Evolutionary conservation across 2,888 invertebrate genomes (phyloP).

Genomic region (Himalopsyche kuldschensis): DNA sequence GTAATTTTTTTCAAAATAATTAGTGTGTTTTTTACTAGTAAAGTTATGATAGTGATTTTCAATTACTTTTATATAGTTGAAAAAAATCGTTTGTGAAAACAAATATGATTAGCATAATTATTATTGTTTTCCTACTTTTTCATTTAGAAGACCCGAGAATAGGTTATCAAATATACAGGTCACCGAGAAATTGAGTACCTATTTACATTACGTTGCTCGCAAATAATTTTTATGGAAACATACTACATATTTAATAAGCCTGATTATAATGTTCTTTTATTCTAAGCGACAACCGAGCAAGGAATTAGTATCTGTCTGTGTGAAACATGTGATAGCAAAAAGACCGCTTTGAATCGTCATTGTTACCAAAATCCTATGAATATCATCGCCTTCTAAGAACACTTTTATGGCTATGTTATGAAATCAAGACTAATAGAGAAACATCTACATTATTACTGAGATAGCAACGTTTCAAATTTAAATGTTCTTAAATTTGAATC

Average conservation of each 20-base stretch:
- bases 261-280: background rate
- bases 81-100: background rate
- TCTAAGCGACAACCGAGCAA: background rate
- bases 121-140: background rate
- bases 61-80: background rate
- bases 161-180: background rate
- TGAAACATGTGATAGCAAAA: background rate
- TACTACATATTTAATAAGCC: background rate
- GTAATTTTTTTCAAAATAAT: too few species aligned
- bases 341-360: background rate
- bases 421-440: too few species aligned
- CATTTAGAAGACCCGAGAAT: background rate
- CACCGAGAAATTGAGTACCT: background rate
- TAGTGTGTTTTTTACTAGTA: too few species aligned
- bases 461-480: too few species aligned
- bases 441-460: too few species aligned
- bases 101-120: background rate
- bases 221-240: background rate
- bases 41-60: background rate
- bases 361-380: background rate
- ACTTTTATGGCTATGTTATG: too few species aligned
- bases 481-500: too few species aligned
- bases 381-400: too few species aligned
- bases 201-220: background rate
- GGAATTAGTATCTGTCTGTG: background rate